phyloP scores from a whole-genome alignment of 1,140 invertebrate species.

The honey bee (Apis mellifera) region DNA sequence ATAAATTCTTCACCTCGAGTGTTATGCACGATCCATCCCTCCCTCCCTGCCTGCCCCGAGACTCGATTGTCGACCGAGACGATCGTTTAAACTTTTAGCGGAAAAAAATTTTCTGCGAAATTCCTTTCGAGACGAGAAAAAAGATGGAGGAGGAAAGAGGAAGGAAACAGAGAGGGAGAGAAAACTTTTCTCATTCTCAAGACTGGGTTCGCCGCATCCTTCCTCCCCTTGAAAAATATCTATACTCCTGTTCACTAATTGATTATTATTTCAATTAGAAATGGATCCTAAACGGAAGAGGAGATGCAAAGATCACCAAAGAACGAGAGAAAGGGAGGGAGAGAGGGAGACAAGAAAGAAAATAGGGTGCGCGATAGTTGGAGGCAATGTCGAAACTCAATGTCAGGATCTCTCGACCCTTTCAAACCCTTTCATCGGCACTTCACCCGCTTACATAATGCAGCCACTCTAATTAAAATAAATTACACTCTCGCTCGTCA shows the following conservation, averaged over 20 bases:
- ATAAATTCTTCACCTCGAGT: background rate
- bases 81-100: background rate
- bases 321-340: slow-evolving; percentile 50
- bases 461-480: slow-evolving; percentile 82
- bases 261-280: slow-evolving; percentile 35
- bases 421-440: slow-evolving; percentile 77
- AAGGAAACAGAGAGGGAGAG: too few species aligned
- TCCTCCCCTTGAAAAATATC: too few species aligned
- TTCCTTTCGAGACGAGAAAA: too few species aligned
- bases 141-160: background rate
- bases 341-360: slow-evolving; percentile 55
- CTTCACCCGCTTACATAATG: slow-evolving; percentile 79
- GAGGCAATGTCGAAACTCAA: slow-evolving; percentile 44
- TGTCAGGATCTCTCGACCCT: slow-evolving; percentile 72
- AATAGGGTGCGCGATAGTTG: slow-evolving; percentile 59
- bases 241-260: background rate
- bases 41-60: too few species aligned
- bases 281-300: slow-evolving; percentile 43
- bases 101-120: background rate
- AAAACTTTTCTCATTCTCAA: too few species aligned
- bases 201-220: too few species aligned
- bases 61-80: background rate
- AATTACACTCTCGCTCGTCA: slow-evolving; percentile 73
- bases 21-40: too few species aligned
- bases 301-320: slow-evolving; percentile 54